These are phyloP conservation scores for Cheilinus undulatus DNA, from an alignment of 2,113 vertebrate genomes.

Conservation along the genomic window DNA sequence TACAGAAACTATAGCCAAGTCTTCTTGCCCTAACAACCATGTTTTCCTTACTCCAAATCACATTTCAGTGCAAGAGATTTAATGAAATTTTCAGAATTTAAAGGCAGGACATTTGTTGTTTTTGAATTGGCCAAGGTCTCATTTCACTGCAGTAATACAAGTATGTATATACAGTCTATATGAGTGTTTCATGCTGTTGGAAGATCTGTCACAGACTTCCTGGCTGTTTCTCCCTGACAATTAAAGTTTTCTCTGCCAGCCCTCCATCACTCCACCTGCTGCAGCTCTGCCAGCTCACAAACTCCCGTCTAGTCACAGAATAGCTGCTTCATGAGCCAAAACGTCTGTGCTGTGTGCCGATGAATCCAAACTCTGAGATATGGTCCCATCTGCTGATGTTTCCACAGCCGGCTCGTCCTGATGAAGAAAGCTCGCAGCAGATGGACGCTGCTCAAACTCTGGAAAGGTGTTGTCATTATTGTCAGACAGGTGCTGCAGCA, in stretches of 20 bases:
- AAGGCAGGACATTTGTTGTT: too few species aligned
- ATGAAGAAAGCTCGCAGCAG: slow-evolving; percentile 20
- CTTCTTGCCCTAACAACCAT: too few species aligned
- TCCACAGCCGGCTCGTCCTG: slow-evolving; percentile 11
- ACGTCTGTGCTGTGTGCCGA: neutral
- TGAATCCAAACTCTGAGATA: slow-evolving; percentile 33
- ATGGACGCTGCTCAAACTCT: slow-evolving; percentile 23
- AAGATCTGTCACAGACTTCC: neutral
- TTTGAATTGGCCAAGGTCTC: too few species aligned
- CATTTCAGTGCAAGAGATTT: too few species aligned
- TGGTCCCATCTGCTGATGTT: slow-evolving; percentile 26
- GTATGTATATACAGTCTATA: too few species aligned
- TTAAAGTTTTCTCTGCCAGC: slow-evolving; percentile 10
- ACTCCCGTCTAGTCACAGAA: slow-evolving; percentile 1
- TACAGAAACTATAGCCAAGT: too few species aligned
- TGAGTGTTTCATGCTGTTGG: neutral
- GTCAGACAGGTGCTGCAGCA: slow-evolving; percentile 16
- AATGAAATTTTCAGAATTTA: too few species aligned
- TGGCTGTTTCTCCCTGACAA: neutral
- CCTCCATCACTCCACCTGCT: slow-evolving; percentile 30
- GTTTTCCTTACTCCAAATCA: too few species aligned
- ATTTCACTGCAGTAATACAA: too few species aligned
- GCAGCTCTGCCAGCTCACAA: slow-evolving; percentile 26
- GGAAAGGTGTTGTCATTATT: neutral
- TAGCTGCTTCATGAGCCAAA: slow-evolving; percentile 8